Conservation (phyloP, 2,113 vertebrate genomes). For the Rhabdornis inornatus region DNA sequence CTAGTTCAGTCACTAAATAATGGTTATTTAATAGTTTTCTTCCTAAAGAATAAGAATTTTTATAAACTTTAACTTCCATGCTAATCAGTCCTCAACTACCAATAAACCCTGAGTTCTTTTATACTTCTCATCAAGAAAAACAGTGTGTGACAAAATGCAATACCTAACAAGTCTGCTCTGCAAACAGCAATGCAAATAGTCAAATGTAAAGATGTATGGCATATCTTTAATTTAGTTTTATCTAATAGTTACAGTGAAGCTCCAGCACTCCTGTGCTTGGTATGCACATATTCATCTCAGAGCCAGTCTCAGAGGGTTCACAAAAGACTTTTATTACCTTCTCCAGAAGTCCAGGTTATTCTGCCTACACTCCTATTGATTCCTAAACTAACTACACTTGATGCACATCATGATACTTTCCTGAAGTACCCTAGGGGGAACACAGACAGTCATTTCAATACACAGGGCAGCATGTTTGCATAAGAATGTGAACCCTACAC, state of each 20-base stretch:
- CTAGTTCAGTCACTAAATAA: background rate
- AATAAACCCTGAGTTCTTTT: background rate
- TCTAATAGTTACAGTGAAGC: background rate
- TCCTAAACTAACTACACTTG: conserved; percentile 30
- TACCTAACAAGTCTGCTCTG: background rate
- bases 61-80: background rate
- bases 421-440: conserved; percentile 14
- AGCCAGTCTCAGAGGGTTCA: background rate
- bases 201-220: background rate
- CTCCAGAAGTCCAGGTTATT: conserved; percentile 25
- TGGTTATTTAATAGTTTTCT: background rate
- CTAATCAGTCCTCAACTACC: background rate
- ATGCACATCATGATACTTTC: background rate
- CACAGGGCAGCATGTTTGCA: background rate
- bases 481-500: background rate
- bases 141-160: background rate
- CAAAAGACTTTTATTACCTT: background rate
- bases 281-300: background rate
- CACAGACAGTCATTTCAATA: conserved; percentile 4
- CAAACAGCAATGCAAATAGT: background rate
- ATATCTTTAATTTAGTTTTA: background rate
- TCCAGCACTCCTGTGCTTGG: background rate
- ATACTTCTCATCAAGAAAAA: background rate
- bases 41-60: background rate
- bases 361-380: background rate